Conservation (phyloP, 2,113 vertebrate species). For the Dasyornis broadbenti region DNA sequence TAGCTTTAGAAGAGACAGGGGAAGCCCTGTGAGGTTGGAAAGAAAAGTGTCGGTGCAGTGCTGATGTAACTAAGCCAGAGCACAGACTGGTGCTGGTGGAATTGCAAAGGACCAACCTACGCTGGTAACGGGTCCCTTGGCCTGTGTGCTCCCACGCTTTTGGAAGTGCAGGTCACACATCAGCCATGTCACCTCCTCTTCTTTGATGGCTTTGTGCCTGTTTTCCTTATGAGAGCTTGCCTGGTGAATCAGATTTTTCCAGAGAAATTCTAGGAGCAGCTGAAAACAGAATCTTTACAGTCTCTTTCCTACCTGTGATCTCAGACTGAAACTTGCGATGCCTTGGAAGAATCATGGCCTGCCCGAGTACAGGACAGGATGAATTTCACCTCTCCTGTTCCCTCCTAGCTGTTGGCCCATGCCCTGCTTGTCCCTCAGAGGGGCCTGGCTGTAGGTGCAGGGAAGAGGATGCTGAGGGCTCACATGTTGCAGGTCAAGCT, state of each 20-base stretch:
- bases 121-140: fast-evolving
- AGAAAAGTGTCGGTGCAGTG: neutral
- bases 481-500: neutral
- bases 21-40: neutral
- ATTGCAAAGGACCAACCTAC: neutral
- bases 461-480: neutral
- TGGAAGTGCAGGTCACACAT: neutral
- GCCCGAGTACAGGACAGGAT: neutral
- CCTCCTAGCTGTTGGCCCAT: neutral
- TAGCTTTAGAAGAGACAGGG: neutral
- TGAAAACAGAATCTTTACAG: neutral
- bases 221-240: neutral
- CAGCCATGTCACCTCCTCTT: neutral
- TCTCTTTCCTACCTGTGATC: neutral
- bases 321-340: neutral
- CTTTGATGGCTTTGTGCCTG: neutral
- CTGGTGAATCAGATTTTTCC: neutral
- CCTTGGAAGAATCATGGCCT: neutral
- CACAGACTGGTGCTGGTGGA: neutral
- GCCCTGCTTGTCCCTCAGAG: neutral
- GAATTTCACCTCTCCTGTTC: neutral
- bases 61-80: neutral
- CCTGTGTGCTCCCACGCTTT: fast-evolving
- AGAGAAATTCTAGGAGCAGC: neutral
- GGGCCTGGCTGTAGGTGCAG: neutral